Evolutionary conservation across 2,113 vertebrate species (phyloP).

Genomic region (Hippocampus zosterae): DNA sequence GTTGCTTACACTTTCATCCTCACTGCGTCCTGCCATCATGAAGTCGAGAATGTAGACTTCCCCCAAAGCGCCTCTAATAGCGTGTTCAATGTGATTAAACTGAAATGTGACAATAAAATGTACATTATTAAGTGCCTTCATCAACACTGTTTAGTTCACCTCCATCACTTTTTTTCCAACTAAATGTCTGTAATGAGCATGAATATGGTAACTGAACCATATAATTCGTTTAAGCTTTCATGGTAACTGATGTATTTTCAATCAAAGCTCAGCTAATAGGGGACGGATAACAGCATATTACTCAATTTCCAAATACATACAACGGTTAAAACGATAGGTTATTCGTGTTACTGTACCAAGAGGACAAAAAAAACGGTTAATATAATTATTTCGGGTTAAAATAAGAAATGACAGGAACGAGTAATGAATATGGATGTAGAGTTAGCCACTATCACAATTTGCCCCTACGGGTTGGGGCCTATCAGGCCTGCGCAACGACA

Average conservation of each 20-base stretch:
- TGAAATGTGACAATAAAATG: conserved; percentile 14
- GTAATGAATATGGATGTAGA: background rate
- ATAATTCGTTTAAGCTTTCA: background rate
- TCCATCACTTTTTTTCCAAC: background rate
- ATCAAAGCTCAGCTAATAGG: background rate
- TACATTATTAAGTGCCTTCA: background rate
- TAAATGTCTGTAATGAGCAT: background rate
- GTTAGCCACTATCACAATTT: background rate
- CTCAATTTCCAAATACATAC: background rate
- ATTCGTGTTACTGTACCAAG: background rate
- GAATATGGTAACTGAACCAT: background rate
- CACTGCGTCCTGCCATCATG: conserved; percentile 92
- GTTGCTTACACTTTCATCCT: conserved; percentile 94
- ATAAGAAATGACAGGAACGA: background rate
- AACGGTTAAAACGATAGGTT: background rate
- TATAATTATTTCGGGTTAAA: background rate
- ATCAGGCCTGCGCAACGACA: conserved; percentile 54
- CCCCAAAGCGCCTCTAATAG: conserved; percentile 21
- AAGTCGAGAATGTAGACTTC: conserved; percentile 43
- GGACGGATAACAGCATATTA: background rate
- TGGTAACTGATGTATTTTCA: background rate
- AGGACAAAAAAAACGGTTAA: background rate
- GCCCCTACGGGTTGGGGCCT: conserved; percentile 52
- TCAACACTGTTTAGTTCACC: background rate
- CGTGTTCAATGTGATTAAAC: conserved; percentile 30